A percentile compares a stretch with the other conserved stretches of the same genome.
Conservation (phyloP, 2,113 vertebrate genomes). For the Cairina moschata region DNA sequence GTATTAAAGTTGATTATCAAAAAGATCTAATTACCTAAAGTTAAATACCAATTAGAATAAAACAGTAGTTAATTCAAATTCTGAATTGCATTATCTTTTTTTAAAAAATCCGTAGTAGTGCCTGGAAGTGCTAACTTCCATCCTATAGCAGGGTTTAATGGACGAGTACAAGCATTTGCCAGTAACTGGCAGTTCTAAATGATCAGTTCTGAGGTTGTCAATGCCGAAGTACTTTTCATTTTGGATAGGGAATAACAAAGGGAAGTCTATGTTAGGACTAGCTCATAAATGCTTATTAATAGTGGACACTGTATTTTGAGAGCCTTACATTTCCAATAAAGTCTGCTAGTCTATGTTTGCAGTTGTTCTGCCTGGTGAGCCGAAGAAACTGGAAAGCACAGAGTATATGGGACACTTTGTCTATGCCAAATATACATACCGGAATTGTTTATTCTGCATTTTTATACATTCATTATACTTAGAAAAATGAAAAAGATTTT, state of each 20-base stretch:
- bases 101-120: neutral
- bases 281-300: neutral
- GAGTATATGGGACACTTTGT: neutral
- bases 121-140: neutral
- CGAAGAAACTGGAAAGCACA: neutral
- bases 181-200: neutral
- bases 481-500: neutral
- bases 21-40: neutral
- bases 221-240: neutral
- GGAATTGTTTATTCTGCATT: neutral
- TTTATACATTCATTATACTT: neutral
- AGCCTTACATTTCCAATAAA: neutral
- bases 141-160: neutral
- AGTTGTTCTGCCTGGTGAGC: neutral
- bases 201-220: neutral
- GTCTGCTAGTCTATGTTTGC: neutral
- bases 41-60: constrained; percentile 21
- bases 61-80: neutral
- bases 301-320: neutral
- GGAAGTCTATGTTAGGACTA: neutral
- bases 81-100: neutral
- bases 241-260: neutral
- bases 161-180: neutral
- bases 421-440: neutral
- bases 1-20: neutral